Percentiles rank a stretch among this genome's conserved stretches.
phyloP scores from a whole-genome alignment of 2,113 vertebrate species.

The Aramus guarauna region DNA sequence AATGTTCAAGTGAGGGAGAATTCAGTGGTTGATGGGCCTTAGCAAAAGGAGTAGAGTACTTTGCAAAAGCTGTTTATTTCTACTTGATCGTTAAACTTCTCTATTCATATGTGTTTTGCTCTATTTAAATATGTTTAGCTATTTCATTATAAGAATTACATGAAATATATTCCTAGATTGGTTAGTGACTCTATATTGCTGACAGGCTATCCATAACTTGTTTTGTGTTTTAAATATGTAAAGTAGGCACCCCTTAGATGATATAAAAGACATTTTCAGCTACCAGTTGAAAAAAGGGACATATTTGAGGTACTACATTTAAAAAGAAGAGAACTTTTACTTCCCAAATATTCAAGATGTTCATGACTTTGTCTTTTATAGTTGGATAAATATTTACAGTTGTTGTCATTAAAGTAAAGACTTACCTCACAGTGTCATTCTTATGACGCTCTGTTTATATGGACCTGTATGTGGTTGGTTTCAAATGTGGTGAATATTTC shows the following conservation, averaged over 20 bases:
- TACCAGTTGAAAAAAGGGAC: not conserved
- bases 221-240: not conserved
- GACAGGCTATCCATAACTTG: not conserved
- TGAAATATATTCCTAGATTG: not conserved
- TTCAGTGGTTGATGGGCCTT: not conserved
- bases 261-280: not conserved
- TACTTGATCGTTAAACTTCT: not conserved
- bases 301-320: not conserved
- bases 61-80: not conserved
- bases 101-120: not conserved
- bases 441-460: not conserved
- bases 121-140: not conserved
- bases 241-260: not conserved
- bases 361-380: not conserved
- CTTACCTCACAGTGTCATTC: not conserved
- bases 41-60: not conserved
- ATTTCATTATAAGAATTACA: not conserved
- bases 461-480: not conserved
- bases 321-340: not conserved
- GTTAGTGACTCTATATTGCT: not conserved
- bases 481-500: not conserved
- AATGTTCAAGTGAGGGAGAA: not conserved
- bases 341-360: not conserved
- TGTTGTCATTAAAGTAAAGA: not conserved
- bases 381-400: not conserved